A percentile compares a stretch with the other conserved stretches of the same genome.
Conservation (phyloP, 2,113 vertebrate genomes). For the Cryptoleucopteryx plumbea region DNA sequence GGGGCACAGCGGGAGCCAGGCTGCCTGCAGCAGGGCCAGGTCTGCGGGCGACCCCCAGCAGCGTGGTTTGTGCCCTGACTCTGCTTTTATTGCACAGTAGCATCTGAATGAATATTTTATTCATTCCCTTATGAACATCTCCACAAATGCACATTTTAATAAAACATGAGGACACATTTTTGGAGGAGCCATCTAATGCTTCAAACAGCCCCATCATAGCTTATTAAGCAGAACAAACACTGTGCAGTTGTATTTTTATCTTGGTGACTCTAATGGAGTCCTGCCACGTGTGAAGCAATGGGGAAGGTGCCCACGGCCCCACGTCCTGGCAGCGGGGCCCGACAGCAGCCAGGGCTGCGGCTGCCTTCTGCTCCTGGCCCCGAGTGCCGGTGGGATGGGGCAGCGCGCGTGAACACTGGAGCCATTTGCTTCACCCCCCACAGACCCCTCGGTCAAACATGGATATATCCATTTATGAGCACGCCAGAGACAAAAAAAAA, state of each 20-base stretch:
- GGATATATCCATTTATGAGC: background rate
- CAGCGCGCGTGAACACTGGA: background rate
- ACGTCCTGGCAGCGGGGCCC: accelerated
- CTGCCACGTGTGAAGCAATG: accelerated
- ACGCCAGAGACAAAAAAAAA: too few relatives aligned
- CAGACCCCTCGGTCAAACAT: background rate
- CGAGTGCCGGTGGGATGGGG: background rate
- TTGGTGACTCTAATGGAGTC: background rate
- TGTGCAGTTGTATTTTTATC: background rate
- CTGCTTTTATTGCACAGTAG: background rate
- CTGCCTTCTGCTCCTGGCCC: background rate
- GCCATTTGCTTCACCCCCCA: background rate
- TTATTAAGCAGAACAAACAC: background rate
- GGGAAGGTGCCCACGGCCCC: background rate
- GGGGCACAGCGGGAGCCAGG: background rate
- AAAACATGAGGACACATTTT: slow-evolving; percentile 15
- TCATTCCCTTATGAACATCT: background rate
- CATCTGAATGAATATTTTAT: slow-evolving; percentile 23
- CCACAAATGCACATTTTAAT: slow-evolving; percentile 8
- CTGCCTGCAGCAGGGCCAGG: background rate
- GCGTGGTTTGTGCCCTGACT: background rate
- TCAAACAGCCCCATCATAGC: background rate
- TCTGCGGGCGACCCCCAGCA: background rate
- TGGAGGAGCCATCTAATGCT: background rate
- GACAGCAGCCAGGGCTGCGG: background rate